Percentiles rank a stretch among this genome's conserved stretches.
These are phyloP conservation scores for Keiferia lycopersicella DNA, from an alignment of 2,888 invertebrate species.

Conservation along the genomic window DNA sequence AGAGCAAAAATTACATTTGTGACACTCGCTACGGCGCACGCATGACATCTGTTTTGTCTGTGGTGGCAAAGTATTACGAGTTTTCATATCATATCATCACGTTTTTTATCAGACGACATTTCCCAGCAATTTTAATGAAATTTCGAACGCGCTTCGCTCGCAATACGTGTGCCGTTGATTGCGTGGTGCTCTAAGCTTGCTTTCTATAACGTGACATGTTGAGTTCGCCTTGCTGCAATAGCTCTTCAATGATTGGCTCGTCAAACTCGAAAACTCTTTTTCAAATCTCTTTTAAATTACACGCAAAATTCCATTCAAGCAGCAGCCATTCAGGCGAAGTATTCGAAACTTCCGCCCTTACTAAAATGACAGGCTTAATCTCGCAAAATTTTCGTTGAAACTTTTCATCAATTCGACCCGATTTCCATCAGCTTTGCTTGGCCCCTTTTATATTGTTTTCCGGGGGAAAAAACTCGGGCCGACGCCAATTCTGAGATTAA, in stretches of 20 bases:
- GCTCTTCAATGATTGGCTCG: not conserved
- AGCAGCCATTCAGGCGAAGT: not conserved
- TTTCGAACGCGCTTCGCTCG: too few species aligned
- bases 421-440: conserved; percentile 36
- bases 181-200: too few species aligned
- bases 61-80: too few species aligned
- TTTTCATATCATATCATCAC: too few species aligned
- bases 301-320: not conserved
- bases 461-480: conserved; percentile 35
- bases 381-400: conserved; percentile 37
- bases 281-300: not conserved
- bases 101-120: too few species aligned
- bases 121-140: too few species aligned
- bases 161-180: too few species aligned
- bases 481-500: conserved; percentile 53
- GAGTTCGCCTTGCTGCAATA: too few species aligned
- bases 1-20: too few species aligned
- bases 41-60: too few species aligned
- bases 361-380: conserved; percentile 36
- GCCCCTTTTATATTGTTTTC: conserved; percentile 45
- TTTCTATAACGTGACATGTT: not conserved
- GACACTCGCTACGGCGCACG: too few species aligned
- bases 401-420: conserved; percentile 36
- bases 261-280: not conserved
- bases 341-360: conserved; percentile 13